Percentiles rank a stretch among this genome's conserved stretches.
Evolutionary conservation across 2,888 invertebrate species (phyloP).

Genomic region (Aphelenchoides bicaudatus): DNA sequence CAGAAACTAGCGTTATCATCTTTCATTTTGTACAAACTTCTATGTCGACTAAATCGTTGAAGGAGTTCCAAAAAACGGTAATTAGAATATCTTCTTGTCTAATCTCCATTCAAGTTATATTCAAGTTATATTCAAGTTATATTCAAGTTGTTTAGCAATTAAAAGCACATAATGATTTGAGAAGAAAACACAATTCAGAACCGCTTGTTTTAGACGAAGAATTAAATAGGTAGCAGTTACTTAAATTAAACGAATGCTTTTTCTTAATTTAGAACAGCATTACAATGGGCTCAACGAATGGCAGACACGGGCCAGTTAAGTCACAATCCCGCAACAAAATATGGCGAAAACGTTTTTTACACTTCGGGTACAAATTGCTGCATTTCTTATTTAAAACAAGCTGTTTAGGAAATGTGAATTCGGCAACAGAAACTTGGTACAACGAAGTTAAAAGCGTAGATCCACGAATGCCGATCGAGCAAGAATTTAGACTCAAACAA

Average conservation of each 20-base stretch:
- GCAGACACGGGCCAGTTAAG: conserved; percentile 17
- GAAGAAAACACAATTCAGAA: conserved; percentile 20
- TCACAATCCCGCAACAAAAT: conserved; percentile 21
- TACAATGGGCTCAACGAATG: conserved; percentile 27
- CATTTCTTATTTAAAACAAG: not conserved
- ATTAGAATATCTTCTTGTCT: too few species aligned
- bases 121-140: too few species aligned
- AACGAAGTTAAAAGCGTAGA: conserved; percentile 13
- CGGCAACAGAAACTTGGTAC: conserved; percentile 61
- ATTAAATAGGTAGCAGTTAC: conserved; percentile 14
- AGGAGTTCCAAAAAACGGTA: too few species aligned
- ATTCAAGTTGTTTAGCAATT: conserved; percentile 20
- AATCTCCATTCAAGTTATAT: too few species aligned
- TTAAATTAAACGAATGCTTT: not conserved
- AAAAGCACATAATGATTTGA: conserved; percentile 20
- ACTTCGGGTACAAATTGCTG: not conserved
- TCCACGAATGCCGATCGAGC: not conserved
- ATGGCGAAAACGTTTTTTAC: conserved; percentile 29
- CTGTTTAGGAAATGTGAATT: conserved; percentile 27
- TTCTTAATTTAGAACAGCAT: conserved; percentile 16
- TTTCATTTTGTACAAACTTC: too few species aligned
- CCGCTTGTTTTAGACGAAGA: conserved; percentile 19
- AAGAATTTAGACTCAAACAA: not conserved
- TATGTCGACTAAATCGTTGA: too few species aligned
- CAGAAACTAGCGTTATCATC: too few species aligned